Percentiles rank a stretch among this genome's conserved stretches.
Evolutionary conservation across 2,113 vertebrate species (phyloP).

Genomic region (Muscicapa adusta): DNA sequence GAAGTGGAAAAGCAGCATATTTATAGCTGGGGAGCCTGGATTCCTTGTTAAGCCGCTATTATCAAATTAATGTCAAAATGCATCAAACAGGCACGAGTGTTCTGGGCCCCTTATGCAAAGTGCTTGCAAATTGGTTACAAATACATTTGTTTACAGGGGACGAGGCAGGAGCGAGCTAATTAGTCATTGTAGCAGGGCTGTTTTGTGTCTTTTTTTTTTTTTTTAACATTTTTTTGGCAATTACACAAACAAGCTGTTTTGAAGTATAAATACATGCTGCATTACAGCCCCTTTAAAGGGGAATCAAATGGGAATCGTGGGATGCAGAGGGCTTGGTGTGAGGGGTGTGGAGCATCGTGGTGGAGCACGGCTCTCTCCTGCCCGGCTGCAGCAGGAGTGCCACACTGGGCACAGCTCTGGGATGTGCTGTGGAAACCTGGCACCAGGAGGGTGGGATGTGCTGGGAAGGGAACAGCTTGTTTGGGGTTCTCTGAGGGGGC

Average conservation of each 20-base stretch:
- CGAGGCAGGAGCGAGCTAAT: conserved; percentile 57
- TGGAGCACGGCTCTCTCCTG: background rate
- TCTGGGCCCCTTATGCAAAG: conserved; percentile 57
- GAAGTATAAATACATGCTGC: conserved; percentile 5
- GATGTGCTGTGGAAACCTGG: background rate
- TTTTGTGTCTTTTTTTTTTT: background rate
- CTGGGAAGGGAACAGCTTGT: rapidly evolving
- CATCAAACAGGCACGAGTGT: conserved; percentile 69
- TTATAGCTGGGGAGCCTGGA: conserved; percentile 68
- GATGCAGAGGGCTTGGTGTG: background rate
- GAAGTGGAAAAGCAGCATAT: conserved; percentile 55
- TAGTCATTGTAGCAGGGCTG: conserved; percentile 51
- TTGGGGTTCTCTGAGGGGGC: background rate
- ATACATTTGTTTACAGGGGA: conserved; percentile 67
- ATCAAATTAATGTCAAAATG: conserved; percentile 70
- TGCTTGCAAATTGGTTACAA: conserved; percentile 63
- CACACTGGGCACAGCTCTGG: rapidly evolving
- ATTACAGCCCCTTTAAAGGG: background rate
- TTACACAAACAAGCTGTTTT: conserved; percentile 58
- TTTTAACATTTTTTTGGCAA: conserved; percentile 27
- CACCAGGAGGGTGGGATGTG: rapidly evolving
- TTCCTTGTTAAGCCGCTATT: conserved; percentile 63
- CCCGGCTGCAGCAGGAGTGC: background rate
- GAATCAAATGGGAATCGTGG: background rate
- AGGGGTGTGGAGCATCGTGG: background rate